A percentile compares a stretch with the other conserved stretches of the same genome.
Evolutionary conservation across 2,797 vertebrate species (phyloP).

Genomic region (Valencia hispanica): DNA sequence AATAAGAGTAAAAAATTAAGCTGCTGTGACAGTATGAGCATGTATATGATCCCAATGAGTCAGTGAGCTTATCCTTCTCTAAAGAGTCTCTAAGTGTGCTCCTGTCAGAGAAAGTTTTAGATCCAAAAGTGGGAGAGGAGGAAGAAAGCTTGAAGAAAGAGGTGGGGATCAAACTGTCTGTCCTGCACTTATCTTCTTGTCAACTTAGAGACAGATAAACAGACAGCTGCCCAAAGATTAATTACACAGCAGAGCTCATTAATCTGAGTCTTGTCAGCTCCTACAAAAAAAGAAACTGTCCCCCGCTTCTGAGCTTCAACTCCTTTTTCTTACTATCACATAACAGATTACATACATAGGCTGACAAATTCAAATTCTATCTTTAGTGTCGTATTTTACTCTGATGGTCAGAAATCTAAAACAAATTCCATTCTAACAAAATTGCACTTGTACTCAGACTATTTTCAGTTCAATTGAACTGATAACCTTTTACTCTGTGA

Average conservation of each 20-base stretch:
- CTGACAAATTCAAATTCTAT: not conserved
- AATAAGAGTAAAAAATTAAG: slow-evolving; percentile 10
- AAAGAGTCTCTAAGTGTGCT: slow-evolving; percentile 24
- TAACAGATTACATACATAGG: not conserved
- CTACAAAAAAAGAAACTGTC: slow-evolving; percentile 33
- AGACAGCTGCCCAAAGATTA: slow-evolving; percentile 69
- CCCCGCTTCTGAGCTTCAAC: slow-evolving; percentile 2
- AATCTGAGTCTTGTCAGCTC: slow-evolving; percentile 57
- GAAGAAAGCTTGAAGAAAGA: slow-evolving; percentile 18
- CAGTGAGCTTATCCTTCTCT: not conserved
- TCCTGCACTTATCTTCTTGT: slow-evolving; percentile 56
- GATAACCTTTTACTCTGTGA: not conserved
- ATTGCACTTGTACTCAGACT: not conserved
- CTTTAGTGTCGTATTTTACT: slow-evolving; percentile 1
- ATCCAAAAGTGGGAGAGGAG: slow-evolving; percentile 32
- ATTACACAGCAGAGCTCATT: slow-evolving; percentile 62
- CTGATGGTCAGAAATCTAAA: not conserved
- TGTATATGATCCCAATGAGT: slow-evolving; percentile 15
- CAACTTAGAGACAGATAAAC: slow-evolving; percentile 59
- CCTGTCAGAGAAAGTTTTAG: slow-evolving; percentile 49
- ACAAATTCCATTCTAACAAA: not conserved
- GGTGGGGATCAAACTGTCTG: slow-evolving; percentile 55
- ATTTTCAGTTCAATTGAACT: not conserved
- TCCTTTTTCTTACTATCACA: slow-evolving; percentile 20
- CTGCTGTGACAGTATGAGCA: slow-evolving; percentile 7